phyloP scores from a whole-genome alignment of 2,113 vertebrate genomes.

The Micronycteris hirsuta region DNA sequence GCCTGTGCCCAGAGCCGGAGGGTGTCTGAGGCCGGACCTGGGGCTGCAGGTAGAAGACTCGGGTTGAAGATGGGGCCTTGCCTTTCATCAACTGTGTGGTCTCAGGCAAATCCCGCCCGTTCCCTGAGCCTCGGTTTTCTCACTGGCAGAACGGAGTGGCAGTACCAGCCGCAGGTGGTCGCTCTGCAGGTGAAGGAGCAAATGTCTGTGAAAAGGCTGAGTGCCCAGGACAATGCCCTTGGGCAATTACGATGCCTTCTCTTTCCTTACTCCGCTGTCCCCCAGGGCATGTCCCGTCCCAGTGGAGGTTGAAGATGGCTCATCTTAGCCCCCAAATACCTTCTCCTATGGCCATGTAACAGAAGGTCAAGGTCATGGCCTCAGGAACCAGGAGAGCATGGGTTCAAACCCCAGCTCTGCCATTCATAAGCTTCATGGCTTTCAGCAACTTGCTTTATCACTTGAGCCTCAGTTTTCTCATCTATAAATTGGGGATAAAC shows the following conservation, averaged over 20 bases:
- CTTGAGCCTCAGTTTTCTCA: not conserved
- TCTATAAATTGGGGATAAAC: not conserved
- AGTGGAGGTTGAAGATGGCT: not conserved
- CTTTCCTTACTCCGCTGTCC: not conserved
- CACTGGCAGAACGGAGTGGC: not conserved
- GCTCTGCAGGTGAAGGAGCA: not conserved
- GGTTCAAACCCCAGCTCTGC: not conserved
- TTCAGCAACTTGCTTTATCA: not conserved
- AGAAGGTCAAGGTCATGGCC: not conserved
- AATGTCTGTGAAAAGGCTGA: not conserved
- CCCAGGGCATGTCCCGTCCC: accelerated
- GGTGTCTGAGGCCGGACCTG: too few species aligned
- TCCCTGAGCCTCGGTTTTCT: not conserved
- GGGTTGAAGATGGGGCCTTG: too few species aligned
- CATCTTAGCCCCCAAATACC: too few species aligned
- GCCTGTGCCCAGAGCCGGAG: not conserved
- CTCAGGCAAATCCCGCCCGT: not conserved
- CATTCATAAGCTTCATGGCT: not conserved
- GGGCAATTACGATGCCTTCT: not conserved
- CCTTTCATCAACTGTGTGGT: not conserved
- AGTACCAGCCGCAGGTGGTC: accelerated
- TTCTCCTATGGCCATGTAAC: not conserved
- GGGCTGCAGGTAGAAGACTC: not conserved
- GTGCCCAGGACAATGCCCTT: accelerated
- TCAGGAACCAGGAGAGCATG: not conserved